Evolutionary conservation across 2,888 invertebrate species (phyloP), one percentile per base, ranked within the genome.

Genomic region (Noctua comes): DNA sequence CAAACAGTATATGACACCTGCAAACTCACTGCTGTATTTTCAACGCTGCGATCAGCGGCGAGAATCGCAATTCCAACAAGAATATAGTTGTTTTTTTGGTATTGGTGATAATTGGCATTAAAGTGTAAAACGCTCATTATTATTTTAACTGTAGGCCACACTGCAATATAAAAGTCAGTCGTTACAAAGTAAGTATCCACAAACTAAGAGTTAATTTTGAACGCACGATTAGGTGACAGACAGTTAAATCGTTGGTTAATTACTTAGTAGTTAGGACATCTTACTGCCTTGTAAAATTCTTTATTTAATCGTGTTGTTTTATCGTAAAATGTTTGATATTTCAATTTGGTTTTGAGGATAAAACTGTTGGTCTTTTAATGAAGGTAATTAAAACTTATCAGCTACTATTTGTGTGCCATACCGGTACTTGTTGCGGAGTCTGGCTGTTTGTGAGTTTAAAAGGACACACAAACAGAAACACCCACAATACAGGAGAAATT

Each of bases 171-270:
- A 71, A 80, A 80, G 27, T 54, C 46, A 71, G 18, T 3, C 36
- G 13, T 77, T 57, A 72, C 81, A 21, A 36, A 36, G 21, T 64
- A 46, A 54, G 54, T 27, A 36, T 54, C 13, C 18, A 57, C 46
- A 36, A 57, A 36, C 54, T 46, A 46, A 54, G 36, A 46, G 46
- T 71, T 80, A 71, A 57, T 69, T 46, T 16, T 36, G 11, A 71
- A 71, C 54, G 36, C 36, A 54, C 36, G 31, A 71, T 80, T 70
- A 54, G 43, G 36, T 36, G 81, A 57, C 73, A 57, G 24, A 27
- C 54, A 27, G 18, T 77, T 80, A 71, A 80, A 77, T 27, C 24
- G 0, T 36, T 27, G 13, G 81, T 80, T 57, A 72, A 81, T 48
- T 27, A 27, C n/a, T 36, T 48, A 57, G 70, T 80, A 72, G 71